Conservation (phyloP, 2,888 invertebrate species). For the Parnassius mnemosyne region DNA sequence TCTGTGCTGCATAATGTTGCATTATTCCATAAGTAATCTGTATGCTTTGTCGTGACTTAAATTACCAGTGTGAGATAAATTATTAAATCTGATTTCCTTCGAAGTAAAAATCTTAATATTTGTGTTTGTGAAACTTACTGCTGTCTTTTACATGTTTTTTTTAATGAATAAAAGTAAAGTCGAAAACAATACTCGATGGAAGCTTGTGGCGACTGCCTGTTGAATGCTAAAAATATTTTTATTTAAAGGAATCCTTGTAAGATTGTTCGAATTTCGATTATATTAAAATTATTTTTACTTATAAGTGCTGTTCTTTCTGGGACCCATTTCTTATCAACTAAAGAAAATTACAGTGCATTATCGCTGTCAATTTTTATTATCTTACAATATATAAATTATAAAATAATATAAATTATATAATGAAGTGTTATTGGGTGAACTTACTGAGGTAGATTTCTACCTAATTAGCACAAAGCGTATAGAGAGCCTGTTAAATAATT, state of each 20-base stretch:
- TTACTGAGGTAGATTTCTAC: no score
- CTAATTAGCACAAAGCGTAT: no score
- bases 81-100: no score
- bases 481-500: no score
- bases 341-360: background rate
- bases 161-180: slow-evolving; percentile 22
- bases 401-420: no score
- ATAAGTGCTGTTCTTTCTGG: slow-evolving; percentile 46
- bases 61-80: no score
- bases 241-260: slow-evolving; percentile 33
- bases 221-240: slow-evolving; percentile 35
- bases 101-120: background rate
- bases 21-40: no score
- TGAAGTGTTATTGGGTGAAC: no score
- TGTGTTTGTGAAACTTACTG: background rate
- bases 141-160: background rate
- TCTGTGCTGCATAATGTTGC: no score
- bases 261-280: slow-evolving; percentile 45
- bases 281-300: slow-evolving; percentile 38
- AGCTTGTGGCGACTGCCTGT: slow-evolving; percentile 20
- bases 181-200: slow-evolving; percentile 1
- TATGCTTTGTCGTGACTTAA: no score
- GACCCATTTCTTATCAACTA: slow-evolving; percentile 33
- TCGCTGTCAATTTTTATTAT: background rate
- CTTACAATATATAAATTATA: no score